A percentile compares a stretch with the other conserved stretches of the same genome.
Conservation (phyloP, 2,113 vertebrate genomes). For the Labeo rohita region DNA sequence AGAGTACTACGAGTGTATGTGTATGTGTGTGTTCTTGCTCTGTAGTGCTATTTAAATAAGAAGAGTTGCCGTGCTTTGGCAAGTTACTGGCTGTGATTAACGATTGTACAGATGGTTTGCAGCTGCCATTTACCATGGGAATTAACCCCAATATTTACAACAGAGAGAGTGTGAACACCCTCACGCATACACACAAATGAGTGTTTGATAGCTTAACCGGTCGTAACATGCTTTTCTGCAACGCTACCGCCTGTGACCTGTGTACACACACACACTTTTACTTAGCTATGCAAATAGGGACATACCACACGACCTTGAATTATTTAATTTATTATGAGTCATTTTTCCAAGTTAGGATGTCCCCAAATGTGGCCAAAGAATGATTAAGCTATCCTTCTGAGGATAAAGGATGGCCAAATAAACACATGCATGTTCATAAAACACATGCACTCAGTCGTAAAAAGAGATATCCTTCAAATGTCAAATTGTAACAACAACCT, state of each 20-base stretch:
- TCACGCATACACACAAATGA: conserved; percentile 16
- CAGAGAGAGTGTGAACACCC: conserved; percentile 65
- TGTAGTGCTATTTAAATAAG: conserved; percentile 76
- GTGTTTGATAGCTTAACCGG: conserved; percentile 25
- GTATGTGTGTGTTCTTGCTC: conserved; percentile 62
- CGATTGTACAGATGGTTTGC: conserved; percentile 77
- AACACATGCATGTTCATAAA: not conserved
- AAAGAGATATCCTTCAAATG: not conserved
- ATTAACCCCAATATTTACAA: conserved; percentile 85
- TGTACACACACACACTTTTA: not conserved
- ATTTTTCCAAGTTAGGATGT: not conserved
- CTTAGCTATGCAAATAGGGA: not conserved
- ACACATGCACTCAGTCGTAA: not conserved
- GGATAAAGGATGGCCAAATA: not conserved
- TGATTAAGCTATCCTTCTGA: not conserved
- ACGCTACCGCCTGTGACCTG: not conserved
- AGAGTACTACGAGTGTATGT: conserved; percentile 44
- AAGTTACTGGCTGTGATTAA: conserved; percentile 81
- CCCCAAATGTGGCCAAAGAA: not conserved
- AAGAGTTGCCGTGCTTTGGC: conserved; percentile 74
- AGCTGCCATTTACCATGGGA: conserved; percentile 81
- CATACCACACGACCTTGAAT: not conserved
- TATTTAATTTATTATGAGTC: not conserved
- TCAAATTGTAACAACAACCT: not conserved
- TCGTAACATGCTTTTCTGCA: not conserved